Percentiles rank a stretch among this genome's conserved stretches.
Conservation (phyloP, 2,797 vertebrate species). For the Pterois miles region DNA sequence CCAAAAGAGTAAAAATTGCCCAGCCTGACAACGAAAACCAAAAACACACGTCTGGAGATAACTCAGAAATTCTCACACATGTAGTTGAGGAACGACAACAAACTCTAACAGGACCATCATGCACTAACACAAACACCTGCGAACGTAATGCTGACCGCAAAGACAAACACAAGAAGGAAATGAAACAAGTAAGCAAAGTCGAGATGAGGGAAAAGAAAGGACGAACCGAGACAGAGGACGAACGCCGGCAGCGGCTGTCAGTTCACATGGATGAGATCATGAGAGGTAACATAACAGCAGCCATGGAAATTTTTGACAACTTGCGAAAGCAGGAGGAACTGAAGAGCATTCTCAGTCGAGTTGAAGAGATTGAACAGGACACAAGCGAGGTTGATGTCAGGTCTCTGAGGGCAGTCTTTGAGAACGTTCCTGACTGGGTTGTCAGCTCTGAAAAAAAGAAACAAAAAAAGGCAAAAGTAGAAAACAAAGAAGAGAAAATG, state of each 20-base stretch:
- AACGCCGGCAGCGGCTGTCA: slow-evolving; percentile 88
- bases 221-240: slow-evolving; percentile 82
- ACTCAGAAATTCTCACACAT: slow-evolving; percentile 5
- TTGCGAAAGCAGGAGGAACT: slow-evolving; percentile 89
- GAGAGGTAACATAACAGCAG: slow-evolving; percentile 86
- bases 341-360: slow-evolving; percentile 87
- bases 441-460: slow-evolving; percentile 67
- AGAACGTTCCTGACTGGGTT: slow-evolving; percentile 87
- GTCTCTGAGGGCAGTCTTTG: slow-evolving; percentile 86
- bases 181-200: slow-evolving; percentile 64
- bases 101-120: not conserved
- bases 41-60: slow-evolving; percentile 17
- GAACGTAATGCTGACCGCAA: slow-evolving; percentile 32
- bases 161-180: slow-evolving; percentile 18
- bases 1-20: slow-evolving; percentile 81
- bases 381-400: slow-evolving; percentile 84
- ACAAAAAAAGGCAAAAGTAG: slow-evolving; percentile 43
- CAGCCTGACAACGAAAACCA: slow-evolving; percentile 33
- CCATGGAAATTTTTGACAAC: slow-evolving; percentile 89
- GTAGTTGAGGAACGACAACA: slow-evolving; percentile 11
- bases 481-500: slow-evolving; percentile 54
- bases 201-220: slow-evolving; percentile 80
- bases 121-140: slow-evolving; percentile 4
- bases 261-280: slow-evolving; percentile 93
- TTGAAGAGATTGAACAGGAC: slow-evolving; percentile 90